A percentile compares a stretch with the other conserved stretches of the same genome.
Evolutionary conservation across 2,113 vertebrate species (phyloP).

Genomic region (Dipodomys spectabilis): DNA sequence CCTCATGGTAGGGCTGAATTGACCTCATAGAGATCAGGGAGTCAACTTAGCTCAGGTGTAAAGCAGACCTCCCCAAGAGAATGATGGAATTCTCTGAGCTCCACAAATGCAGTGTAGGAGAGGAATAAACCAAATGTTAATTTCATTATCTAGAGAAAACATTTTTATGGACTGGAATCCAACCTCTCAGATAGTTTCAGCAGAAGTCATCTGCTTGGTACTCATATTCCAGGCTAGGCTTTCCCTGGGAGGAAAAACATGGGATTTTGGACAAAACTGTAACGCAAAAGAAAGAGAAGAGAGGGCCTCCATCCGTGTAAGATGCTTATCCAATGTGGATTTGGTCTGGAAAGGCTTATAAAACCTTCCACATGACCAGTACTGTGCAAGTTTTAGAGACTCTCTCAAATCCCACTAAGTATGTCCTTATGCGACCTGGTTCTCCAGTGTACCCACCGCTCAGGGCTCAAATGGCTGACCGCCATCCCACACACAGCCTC

Average conservation of each 20-base stretch:
- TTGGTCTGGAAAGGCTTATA: slow-evolving; percentile 56
- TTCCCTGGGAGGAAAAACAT: slow-evolving; percentile 44
- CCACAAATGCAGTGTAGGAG: background rate
- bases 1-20: background rate
- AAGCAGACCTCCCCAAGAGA: background rate
- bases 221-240: background rate
- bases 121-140: background rate
- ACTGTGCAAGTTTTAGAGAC: background rate
- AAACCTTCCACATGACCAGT: slow-evolving; percentile 75
- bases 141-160: background rate
- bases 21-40: background rate
- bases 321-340: slow-evolving; percentile 70
- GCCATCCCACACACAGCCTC: background rate
- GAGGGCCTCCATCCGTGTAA: background rate
- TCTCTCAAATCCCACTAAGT: slow-evolving; percentile 55
- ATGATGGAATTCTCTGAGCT: background rate
- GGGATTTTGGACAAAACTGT: background rate
- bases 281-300: slow-evolving; percentile 57
- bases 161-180: background rate
- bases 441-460: background rate
- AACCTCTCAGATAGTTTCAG: slow-evolving; percentile 14
- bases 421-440: slow-evolving; percentile 45
- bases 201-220: slow-evolving; percentile 42
- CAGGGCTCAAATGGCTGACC: background rate
- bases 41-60: background rate